Base-by-base conservation (phyloP, 37 sponge, comb jelly and placozoan species). In the Geodia barretti region DNA sequence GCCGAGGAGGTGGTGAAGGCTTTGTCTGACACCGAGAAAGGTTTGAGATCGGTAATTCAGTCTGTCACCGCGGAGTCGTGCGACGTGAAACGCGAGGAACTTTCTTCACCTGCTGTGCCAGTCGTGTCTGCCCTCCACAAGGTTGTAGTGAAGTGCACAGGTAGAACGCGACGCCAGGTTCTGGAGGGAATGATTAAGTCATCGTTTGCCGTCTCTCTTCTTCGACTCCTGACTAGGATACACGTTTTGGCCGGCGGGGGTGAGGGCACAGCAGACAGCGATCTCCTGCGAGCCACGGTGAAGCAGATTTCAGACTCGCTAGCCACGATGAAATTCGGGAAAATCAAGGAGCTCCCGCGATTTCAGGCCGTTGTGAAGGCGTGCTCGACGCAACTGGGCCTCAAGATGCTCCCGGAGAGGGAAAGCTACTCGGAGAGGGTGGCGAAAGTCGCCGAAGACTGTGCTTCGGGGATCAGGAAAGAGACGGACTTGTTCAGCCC, bases 361-460 rank as follows among this genome's bases (percentile, higher is more conserved):
- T 64, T 62, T 35, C 26, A 17, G n/a, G 81, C 72, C 31, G 62
- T 38, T 25, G 36, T 80, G 62, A 71, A 59, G 62, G 35, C 64
- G 23, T 80, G 81, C 58, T 61, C 81, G 4, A 24, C 33, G 28
- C 62, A 70, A 62, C 71, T 80, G 61, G 81, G 72, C 4, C 25
- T 71, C 38, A 64, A 39, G 41, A 29, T 2, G 19, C 9, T n/a
- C 25, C 41, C 43, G 3, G 73, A 41, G 4, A 72, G 73, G 28
- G 73, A 24, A 28, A 72, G n/a, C 36, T 72, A 35, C 36, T 42
- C 25, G 19, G 11, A 39, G 26, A 20, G 14, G 21, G 41, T 30
- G 21, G 19, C 47, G 39, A 72, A 24, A 7, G 29, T 19, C 11
- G 54, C 14, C 7, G 11, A 47, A 14, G 54, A 29, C 67, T 65